Percentiles rank a stretch among this genome's conserved stretches.
These are phyloP conservation scores for Oncorhynchus keta DNA, from an alignment of 2,113 vertebrate genomes.

Conservation along the genomic window DNA sequence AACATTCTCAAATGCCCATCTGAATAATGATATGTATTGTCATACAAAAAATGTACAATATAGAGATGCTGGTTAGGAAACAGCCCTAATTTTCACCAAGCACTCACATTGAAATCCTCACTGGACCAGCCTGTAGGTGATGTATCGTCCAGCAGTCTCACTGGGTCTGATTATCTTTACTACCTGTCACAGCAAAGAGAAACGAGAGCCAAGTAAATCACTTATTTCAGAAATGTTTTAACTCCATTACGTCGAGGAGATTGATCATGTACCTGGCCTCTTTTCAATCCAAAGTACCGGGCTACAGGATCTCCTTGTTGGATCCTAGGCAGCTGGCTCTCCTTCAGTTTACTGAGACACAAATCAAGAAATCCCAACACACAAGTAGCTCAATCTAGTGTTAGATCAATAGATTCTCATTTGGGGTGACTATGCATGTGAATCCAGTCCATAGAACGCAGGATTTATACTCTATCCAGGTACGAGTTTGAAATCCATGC, in stretches of 20 bases:
- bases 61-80: not conserved
- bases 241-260: not conserved
- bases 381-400: too few species aligned
- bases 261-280: constrained; percentile 83
- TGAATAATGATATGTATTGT: not conserved
- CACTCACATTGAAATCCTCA: constrained; percentile 48
- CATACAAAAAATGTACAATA: not conserved
- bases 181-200: constrained; percentile 71
- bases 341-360: constrained; percentile 85
- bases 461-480: too few species aligned
- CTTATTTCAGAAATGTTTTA: not conserved
- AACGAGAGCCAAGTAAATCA: not conserved
- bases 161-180: constrained; percentile 98
- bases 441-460: not conserved
- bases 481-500: too few species aligned
- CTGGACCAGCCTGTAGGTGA: constrained; percentile 97
- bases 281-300: constrained; percentile 94
- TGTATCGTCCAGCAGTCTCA: constrained; percentile 93
- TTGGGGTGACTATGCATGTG: not conserved
- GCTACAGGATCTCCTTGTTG: constrained; percentile 96
- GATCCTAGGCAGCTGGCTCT: constrained; percentile 94
- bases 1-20: too few species aligned
- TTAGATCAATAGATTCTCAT: not conserved
- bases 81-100: not conserved
- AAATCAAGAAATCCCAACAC: constrained; percentile 35